These are phyloP conservation scores for Ranitomeya imitator DNA, from an alignment of 2,113 vertebrate genomes.

Conservation along the genomic window DNA sequence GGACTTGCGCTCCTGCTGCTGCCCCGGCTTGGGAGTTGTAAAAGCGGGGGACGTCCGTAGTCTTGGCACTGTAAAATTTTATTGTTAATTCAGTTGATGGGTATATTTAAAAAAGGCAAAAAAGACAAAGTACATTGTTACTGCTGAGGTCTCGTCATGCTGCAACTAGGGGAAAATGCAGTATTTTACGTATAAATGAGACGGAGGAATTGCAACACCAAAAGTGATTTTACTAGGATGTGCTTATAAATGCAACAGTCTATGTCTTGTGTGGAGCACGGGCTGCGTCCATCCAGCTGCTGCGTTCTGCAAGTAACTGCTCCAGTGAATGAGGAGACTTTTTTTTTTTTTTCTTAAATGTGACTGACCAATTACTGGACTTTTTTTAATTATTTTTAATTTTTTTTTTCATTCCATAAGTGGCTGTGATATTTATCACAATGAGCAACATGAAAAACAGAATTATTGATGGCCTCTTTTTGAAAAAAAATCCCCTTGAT, in stretches of 20 bases:
- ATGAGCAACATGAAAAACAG: background rate
- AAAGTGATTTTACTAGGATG: conserved; percentile 25
- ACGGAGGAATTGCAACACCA: background rate
- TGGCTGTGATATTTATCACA: background rate
- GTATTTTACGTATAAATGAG: conserved; percentile 81
- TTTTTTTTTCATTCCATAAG: background rate
- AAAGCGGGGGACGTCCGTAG: conserved; percentile 66
- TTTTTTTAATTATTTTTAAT: background rate
- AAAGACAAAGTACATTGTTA: conserved; percentile 70
- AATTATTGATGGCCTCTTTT: background rate
- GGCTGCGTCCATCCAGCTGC: background rate
- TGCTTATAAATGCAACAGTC: conserved; percentile 16
- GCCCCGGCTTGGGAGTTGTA: conserved; percentile 64
- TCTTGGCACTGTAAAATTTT: conserved; percentile 81
- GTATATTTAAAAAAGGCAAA: conserved; percentile 61
- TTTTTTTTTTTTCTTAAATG: background rate
- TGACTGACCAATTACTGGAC: background rate
- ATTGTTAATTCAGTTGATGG: conserved; percentile 76
- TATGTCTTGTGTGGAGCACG: background rate
- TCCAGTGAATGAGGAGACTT: no score
- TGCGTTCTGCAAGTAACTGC: no score
- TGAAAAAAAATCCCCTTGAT: no score
- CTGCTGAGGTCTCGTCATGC: conserved; percentile 69
- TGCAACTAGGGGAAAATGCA: conserved; percentile 77
- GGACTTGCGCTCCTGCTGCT: background rate